Conservation (phyloP, 2,113 vertebrate species). For the Melanostigma gelatinosum region DNA sequence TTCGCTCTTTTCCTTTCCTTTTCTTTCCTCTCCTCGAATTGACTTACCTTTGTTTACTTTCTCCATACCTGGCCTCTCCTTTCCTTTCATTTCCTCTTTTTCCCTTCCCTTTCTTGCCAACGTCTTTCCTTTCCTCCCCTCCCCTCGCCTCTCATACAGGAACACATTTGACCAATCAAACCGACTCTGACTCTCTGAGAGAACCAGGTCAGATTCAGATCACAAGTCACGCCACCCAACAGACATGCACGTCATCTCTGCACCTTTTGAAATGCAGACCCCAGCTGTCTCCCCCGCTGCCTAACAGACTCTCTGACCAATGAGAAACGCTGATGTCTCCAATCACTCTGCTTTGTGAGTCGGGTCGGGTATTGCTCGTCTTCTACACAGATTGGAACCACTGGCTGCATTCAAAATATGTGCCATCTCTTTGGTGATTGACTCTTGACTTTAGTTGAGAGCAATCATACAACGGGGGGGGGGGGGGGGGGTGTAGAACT, state of each 20-base stretch:
- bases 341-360: constrained; percentile 25
- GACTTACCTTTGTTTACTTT: background rate
- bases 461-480: background rate
- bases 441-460: constrained; percentile 30
- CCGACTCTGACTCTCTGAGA: background rate
- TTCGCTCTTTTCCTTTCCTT: background rate
- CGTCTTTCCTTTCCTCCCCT: background rate
- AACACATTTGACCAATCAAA: background rate
- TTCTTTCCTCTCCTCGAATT: background rate
- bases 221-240: background rate
- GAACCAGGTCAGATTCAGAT: constrained; percentile 16
- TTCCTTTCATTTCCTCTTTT: background rate
- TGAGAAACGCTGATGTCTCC: constrained; percentile 13
- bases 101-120: background rate
- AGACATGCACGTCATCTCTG: constrained; percentile 18
- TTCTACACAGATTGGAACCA: constrained; percentile 12
- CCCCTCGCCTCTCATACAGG: background rate
- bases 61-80: background rate
- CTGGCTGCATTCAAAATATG: constrained; percentile 31
- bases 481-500: background rate
- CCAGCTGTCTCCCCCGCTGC: background rate
- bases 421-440: constrained; percentile 42
- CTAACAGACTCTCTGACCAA: background rate
- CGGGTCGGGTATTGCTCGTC: constrained; percentile 14
- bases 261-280: constrained; percentile 21